Evolutionary conservation across 2,888 invertebrate species (phyloP), one percentile per base, ranked within the genome.

Genomic region (Shargacucullia verbasci): DNA sequence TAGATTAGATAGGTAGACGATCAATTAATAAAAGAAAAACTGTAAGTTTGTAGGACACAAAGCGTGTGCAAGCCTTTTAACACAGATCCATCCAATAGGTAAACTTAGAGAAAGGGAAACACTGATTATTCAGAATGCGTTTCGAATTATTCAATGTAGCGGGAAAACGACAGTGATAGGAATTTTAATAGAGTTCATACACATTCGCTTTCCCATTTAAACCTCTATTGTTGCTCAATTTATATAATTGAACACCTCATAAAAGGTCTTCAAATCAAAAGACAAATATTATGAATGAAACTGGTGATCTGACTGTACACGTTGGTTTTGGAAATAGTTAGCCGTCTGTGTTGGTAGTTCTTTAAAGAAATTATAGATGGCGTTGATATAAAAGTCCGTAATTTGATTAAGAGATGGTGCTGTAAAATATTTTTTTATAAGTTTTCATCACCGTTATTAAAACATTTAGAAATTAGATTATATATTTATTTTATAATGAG

Each of bases 71-170:
- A 38, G 9, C 69, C 49, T 68, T 61, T 45, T 44, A 54, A 57
- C 60, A 59, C 53, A 48, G 56, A 61, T 61, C 54, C 46, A 35
- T 59, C 1, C 41, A 47, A 53, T 61, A 63, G 48, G 50, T 62
- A 66, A 72, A 71, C 58, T 54, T 55, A 74, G 69, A 76, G 78
- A 84, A 83, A 83, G 81, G 78, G 80, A 83, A 80, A 81, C 77
- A 60, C 57, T 75, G 73, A 70, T 76, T 84, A 84, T 85, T 84
- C 84, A 78, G 73, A 79, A 75, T 79, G 80, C 84, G 83, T 83
- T 79, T 77, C 78, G 75, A 80, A 83, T 83, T 82, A 86, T 85
- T 86, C 85, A 85, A 81, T 82, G 82, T 82, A 84, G 83, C 80
- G 78, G 81, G 79, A 83, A 79, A 81, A 80, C 61, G 69, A 63